Percentiles rank a stretch among this genome's conserved stretches.
phyloP scores from a whole-genome alignment of 2,888 invertebrate genomes.

The Operophtera brumata region DNA sequence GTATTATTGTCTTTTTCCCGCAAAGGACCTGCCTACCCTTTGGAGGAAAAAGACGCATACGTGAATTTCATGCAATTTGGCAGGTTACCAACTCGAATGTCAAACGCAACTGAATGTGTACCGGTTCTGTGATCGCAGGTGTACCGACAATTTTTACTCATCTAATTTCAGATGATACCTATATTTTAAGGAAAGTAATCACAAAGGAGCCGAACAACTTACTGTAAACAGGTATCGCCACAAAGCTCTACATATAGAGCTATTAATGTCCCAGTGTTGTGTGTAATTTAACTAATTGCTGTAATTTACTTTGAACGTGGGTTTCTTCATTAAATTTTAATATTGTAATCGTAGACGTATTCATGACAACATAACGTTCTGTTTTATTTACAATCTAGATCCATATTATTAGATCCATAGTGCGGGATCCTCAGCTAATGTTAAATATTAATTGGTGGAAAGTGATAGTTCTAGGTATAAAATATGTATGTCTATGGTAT shows the following conservation, averaged over 20 bases:
- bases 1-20: too few species aligned
- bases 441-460: too few species aligned
- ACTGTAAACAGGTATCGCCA: neutral
- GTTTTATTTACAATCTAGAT: neutral
- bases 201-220: conserved; percentile 1
- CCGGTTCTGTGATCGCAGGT: too few species aligned
- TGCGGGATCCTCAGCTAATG: too few species aligned
- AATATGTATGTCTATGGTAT: too few species aligned
- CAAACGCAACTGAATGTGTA: too few species aligned
- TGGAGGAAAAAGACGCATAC: too few species aligned
- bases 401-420: neutral
- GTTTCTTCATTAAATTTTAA: conserved; percentile 28
- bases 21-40: too few species aligned
- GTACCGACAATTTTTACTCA: too few species aligned
- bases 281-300: conserved; percentile 29
- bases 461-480: too few species aligned
- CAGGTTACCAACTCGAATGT: too few species aligned
- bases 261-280: conserved; percentile 19
- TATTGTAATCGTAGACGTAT: conserved; percentile 15
- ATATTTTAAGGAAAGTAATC: conserved; percentile 7
- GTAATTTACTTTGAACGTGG: conserved; percentile 23
- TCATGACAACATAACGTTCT: neutral
- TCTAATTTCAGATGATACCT: neutral
- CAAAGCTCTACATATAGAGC: conserved; percentile 12
- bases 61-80: too few species aligned